phyloP scores from a whole-genome alignment of 2,797 vertebrate species.

The Mormyrus hasselquistii region DNA sequence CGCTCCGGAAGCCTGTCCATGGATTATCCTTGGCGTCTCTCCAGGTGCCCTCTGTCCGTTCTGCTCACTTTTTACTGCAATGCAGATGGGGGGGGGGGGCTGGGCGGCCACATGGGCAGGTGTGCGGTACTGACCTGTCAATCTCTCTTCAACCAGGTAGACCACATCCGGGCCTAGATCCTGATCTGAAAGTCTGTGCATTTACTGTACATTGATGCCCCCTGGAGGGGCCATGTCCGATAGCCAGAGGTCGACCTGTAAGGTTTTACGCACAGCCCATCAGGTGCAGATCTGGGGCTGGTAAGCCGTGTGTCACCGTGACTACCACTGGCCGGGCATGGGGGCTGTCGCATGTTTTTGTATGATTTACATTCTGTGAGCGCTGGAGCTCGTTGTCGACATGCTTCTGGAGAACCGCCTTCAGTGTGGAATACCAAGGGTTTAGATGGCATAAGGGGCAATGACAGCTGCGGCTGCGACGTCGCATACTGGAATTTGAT shows the following conservation, averaged over 20 bases:
- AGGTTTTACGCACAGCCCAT: not conserved
- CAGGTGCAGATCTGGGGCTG: not conserved
- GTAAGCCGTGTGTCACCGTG: not conserved
- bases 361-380: not conserved
- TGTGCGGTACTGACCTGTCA: constrained; percentile 16
- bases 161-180: not conserved
- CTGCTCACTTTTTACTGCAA: constrained; percentile 16
- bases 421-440: not conserved
- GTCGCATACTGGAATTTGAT: not conserved
- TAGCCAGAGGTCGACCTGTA: not conserved
- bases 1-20: not conserved
- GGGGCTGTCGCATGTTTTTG: not conserved
- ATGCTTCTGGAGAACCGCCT: not conserved
- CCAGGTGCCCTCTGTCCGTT: not conserved
- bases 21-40: not conserved
- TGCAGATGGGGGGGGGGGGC: constrained; percentile 17
- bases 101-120: not conserved
- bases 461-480: not conserved
- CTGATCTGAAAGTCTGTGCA: not conserved
- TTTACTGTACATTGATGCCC: not conserved
- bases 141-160: not conserved
- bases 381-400: no score
- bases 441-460: not conserved
- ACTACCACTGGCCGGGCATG: not conserved
- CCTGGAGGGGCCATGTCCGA: not conserved